Base-by-base conservation (phyloP, 53 echinoderm and acorn worm genomes). In the Echinarachnius parma region DNA sequence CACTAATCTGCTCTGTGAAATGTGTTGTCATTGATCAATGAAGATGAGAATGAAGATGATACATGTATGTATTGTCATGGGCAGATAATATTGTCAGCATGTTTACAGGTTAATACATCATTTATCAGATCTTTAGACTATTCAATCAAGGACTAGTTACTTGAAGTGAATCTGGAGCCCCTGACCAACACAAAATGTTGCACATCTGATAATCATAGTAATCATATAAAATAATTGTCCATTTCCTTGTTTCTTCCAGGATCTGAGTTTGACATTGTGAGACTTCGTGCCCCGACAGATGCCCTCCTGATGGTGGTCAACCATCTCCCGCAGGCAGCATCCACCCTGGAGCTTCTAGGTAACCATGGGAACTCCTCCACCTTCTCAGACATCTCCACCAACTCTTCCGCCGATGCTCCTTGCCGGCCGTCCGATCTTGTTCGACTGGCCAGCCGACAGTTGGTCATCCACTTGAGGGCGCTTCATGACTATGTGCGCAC, bases 351-450 rank as follows among this genome's bases (percentile, higher is more conserved):
- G 58, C 53, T 92, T 14, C 75, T 92, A 9, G 66, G 80, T 18
- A 64, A 57, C 60, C 78, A 75, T 16, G 63, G 75, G 22, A 62
- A 76, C 34, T 57, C 59, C 50, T 69, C 70, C n/a, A 66, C 79
- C 26, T 35, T 65, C 27, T 81, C 82, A 7, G 71, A 81, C 34
- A 58, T 64, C 22, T 87, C 87, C 30, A 52, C 83, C 9, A 63
- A 74, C 2, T 86, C 93, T 2, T 70, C 83, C 2, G 53, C 61
- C 36, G 75, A 77, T 33, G 70, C 62, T 34, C 74, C 86, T 28
- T 65, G 59, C 34, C 77, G 81, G 14, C 93, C 93, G 24, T 80
- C 80, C 14, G 89, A 93, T 47, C 59, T 93, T 34, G 93, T 89
- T 21, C 50, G 63, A 0, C 78, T 93, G 10, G 93, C 93, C 22